Base-by-base conservation (phyloP, 2,113 vertebrate species). In the Hypanus sabinus region DNA sequence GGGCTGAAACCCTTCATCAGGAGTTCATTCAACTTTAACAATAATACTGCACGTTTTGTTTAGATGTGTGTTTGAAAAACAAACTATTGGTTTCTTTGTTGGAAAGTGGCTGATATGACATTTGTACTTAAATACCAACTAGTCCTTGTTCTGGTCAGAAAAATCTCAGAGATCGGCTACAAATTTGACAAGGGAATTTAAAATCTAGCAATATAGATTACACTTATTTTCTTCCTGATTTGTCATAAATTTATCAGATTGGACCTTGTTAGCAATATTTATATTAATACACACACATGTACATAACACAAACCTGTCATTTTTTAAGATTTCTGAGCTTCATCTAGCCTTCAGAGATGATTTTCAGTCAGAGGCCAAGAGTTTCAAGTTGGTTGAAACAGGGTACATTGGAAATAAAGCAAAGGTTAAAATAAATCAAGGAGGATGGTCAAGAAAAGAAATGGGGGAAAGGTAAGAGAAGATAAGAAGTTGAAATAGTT, bases 371-470 rank as follows among this genome's bases (percentile, higher is more conserved):
- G 24, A 33, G n/a, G 85, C 62, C 30, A 33, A 90, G 85, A 65
- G n/a, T 90, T 90, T 65, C 85, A 36, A 90, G 60, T 90, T 90
- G 85, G 60, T 65, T 90, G 30, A 36, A 90, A 90, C 14, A 33
- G 55, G 83, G 85, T 90, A 33, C 18, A 68, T 90, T 90, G 62
- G 85, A 90, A 90, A 90, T 90, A 62, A 90, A 65, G 85, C 57
- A 90, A 90, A 65, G n/a, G 27, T 65, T 88, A 88, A 88, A 88
- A 88, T 85, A 57, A 85, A 85, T 65, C n/a, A 18, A 33, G 85
- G 85, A 18, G 30, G 62, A n/a, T 68, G 30, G 46, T 30, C 85
- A 88, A 62, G 30, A 87, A 12, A 62, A 62, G 57, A 46, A 60
- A 88, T 11, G 57, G 85, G 27, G 18, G 16, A 20, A 65, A 33